Conservation (phyloP, 2,888 invertebrate species). For the Drosophila falleni region DNA sequence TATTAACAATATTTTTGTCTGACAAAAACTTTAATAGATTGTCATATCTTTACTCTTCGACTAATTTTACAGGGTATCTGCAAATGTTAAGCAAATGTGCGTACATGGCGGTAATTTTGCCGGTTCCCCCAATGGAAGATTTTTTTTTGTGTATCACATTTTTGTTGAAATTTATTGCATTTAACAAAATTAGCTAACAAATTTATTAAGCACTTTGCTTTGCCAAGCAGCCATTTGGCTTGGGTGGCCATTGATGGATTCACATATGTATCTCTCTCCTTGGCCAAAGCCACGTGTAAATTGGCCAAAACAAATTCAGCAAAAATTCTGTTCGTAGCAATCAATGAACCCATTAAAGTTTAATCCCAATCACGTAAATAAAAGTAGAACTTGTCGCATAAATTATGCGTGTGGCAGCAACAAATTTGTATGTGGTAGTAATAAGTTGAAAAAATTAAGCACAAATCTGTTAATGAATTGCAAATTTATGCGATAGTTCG, state of each 20-base stretch:
- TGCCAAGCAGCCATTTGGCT: slow-evolving; percentile 22
- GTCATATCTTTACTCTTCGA: not conserved
- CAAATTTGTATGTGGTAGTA: slow-evolving; percentile 43
- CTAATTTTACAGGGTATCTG: slow-evolving; percentile 39
- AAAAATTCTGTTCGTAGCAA: slow-evolving; percentile 47
- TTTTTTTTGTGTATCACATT: slow-evolving; percentile 69
- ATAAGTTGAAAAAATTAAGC: slow-evolving; percentile 66
- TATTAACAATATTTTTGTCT: not conserved
- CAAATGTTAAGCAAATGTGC: slow-evolving; percentile 60
- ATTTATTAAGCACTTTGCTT: slow-evolving; percentile 78
- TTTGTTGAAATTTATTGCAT: slow-evolving; percentile 81
- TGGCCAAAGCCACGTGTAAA: slow-evolving; percentile 67
- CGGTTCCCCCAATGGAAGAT: slow-evolving; percentile 24
- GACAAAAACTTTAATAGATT: not conserved
- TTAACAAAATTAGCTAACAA: slow-evolving; percentile 82
- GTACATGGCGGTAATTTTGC: slow-evolving; percentile 56
- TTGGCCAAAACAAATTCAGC: slow-evolving; percentile 31
- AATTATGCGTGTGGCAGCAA: slow-evolving; percentile 68
- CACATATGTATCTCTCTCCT: slow-evolving; percentile 18
- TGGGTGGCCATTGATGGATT: slow-evolving; percentile 71
- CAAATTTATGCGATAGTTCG: slow-evolving; percentile 72
- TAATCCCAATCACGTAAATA: slow-evolving; percentile 77
- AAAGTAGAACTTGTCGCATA: slow-evolving; percentile 79
- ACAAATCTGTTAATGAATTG: slow-evolving; percentile 73
- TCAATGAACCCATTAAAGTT: slow-evolving; percentile 80